These are phyloP conservation scores for Chiloscyllium plagiosum DNA, from an alignment of 2,113 vertebrate species.

Conservation along the genomic window DNA sequence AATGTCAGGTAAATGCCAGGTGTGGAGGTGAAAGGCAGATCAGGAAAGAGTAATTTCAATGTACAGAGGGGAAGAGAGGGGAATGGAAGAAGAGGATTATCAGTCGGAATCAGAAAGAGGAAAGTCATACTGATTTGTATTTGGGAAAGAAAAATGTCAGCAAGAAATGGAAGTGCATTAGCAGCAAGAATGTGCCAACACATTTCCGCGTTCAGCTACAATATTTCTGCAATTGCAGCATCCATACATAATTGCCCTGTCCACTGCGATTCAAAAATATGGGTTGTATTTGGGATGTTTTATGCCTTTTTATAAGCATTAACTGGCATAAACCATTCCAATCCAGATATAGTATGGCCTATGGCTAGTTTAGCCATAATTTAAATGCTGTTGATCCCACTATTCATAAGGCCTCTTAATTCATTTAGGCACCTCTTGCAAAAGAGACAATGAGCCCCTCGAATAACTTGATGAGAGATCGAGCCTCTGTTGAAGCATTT, in stretches of 20 bases:
- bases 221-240: background rate
- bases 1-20: background rate
- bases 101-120: background rate
- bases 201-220: background rate
- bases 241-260: background rate
- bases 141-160: background rate
- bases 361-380: background rate
- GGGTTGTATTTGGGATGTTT: background rate
- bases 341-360: background rate
- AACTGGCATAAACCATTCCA: background rate
- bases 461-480: background rate
- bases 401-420: background rate
- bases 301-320: background rate
- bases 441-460: background rate
- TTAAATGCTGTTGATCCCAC: background rate
- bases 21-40: background rate
- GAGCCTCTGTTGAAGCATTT: background rate
- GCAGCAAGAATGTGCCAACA: background rate
- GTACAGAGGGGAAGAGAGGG: background rate
- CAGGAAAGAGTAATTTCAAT: background rate
- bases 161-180: background rate
- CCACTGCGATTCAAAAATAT: background rate
- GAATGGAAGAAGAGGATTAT: background rate
- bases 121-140: background rate
- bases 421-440: background rate